Percentiles rank a stretch among this genome's conserved stretches.
Evolutionary conservation across 1,140 invertebrate species (phyloP).

Genomic region (Ips nitidus): DNA sequence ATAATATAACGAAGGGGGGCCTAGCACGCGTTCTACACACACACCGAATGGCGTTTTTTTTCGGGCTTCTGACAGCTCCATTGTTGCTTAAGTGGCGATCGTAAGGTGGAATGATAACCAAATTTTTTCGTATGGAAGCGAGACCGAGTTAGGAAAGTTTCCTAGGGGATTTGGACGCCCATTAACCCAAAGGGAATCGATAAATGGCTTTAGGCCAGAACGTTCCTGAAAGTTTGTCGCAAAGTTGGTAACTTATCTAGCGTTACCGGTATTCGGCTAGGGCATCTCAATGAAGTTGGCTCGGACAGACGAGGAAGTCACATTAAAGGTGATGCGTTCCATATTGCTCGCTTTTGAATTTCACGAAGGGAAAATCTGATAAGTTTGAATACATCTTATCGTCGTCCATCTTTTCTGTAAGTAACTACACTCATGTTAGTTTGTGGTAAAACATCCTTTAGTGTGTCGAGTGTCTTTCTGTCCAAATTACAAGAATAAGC

Average conservation of each 20-base stretch:
- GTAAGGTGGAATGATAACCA: constrained; percentile 19
- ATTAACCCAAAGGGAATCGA: constrained; percentile 15
- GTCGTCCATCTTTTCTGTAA: not conserved
- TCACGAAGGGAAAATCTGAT: not conserved
- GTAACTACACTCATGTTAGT: not conserved
- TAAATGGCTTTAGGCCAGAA: constrained; percentile 30
- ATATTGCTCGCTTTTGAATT: not conserved
- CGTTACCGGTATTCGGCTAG: constrained; percentile 22
- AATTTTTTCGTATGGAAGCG: not conserved
- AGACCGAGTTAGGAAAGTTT: not conserved
- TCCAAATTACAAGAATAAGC: not conserved
- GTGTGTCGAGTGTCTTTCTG: not conserved
- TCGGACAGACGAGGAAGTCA: constrained; percentile 25
- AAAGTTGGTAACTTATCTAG: constrained; percentile 31
- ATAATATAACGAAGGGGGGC: not conserved
- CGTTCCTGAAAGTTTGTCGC: constrained; percentile 24
- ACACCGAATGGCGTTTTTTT: constrained; percentile 22
- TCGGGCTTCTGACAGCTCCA: constrained; percentile 22
- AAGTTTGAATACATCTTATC: not conserved
- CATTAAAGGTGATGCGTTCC: constrained; percentile 19
- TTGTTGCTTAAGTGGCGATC: constrained; percentile 18
- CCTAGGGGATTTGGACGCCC: constrained; percentile 7
- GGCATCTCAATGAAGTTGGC: constrained; percentile 27
- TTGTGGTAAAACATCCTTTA: not conserved
- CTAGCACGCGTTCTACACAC: not conserved